Conservation (phyloP, 2,888 invertebrate species). For the Epinotia nisella region DNA sequence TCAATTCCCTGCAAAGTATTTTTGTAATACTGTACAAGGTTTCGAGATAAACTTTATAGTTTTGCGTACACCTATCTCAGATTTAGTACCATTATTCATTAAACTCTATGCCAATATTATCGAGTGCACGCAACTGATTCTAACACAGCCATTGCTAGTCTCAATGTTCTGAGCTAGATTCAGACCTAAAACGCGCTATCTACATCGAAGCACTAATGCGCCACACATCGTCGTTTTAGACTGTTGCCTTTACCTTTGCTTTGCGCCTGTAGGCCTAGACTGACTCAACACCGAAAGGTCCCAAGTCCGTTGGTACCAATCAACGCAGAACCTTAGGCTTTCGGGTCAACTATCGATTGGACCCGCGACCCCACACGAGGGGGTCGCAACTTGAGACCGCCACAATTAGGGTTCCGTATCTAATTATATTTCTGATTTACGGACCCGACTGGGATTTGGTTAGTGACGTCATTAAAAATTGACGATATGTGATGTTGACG, state of each 20-base stretch:
- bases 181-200: conserved; percentile 8
- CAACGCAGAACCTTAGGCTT: conserved; percentile 34
- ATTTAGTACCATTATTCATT: no score
- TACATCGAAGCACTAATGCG: not conserved
- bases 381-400: conserved; percentile 79
- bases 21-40: not conserved
- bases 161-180: not conserved
- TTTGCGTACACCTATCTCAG: no score
- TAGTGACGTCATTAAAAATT: conserved; percentile 36
- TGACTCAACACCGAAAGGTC: conserved; percentile 11
- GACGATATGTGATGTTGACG: conserved; percentile 11
- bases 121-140: not conserved
- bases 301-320: conserved; percentile 30
- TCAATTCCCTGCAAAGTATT: not conserved
- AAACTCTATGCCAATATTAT: not conserved
- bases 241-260: conserved; percentile 7
- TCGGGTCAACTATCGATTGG: conserved; percentile 75
- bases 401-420: conserved; percentile 79
- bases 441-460: conserved; percentile 48
- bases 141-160: not conserved
- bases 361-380: conserved; percentile 61
- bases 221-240: not conserved
- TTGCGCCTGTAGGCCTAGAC: conserved; percentile 10
- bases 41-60: no score
- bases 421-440: conserved; percentile 83